Evolutionary conservation across 2,113 vertebrate genomes (phyloP), one percentile per base, ranked within the genome.

Genomic region (Vulpes lagopus): DNA sequence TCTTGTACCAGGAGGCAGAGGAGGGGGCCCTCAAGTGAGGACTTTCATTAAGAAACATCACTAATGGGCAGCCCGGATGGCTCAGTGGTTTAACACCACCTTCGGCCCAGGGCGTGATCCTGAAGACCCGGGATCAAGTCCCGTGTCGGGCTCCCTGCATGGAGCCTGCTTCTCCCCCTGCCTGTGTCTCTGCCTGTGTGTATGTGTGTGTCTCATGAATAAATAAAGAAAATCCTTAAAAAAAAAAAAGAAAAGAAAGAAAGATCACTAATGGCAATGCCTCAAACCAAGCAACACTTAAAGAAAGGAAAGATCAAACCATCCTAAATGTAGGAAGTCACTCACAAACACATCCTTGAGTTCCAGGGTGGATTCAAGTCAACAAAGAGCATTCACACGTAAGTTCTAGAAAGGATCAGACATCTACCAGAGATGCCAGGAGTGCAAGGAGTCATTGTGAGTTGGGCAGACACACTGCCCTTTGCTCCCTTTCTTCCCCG

Each of bases 381-480:
- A 35, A 89, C 23, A 51, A 67, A 83, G 82, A 65, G 23, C n/a
- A 38, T 27, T 84, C 22, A 12, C 22, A 22, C 30, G 14, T 60
- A 22, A 88, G 69, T 79, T 79, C 76, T 76, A 30, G 92, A n/a
- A 27, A 43, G 35, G 35, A 43, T 43, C 5, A 0, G 19, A 43
- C 51, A 51, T 10, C 17, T 59, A 30, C 59, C 2, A 5, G 64
- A 43, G 69, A 35, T 17, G 19, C 16, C 11, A 19, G 11, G 1
- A 12, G 27, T 8, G n/a, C 19, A 22, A 60, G 64, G 43, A 9
- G 35, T 8, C 55, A 60, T 67, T 7, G 32, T 19, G 32, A 67
- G 73, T 57, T 14, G 15, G 32, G 49, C 8, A 0, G 5, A 57
- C 2, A 9, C 27, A 3, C 1, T 49, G 17, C 6, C 15, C 38